Percentiles rank a stretch among this genome's conserved stretches.
phyloP scores from a whole-genome alignment of 2,113 vertebrate species.

The Callocephalon fimbriatum region DNA sequence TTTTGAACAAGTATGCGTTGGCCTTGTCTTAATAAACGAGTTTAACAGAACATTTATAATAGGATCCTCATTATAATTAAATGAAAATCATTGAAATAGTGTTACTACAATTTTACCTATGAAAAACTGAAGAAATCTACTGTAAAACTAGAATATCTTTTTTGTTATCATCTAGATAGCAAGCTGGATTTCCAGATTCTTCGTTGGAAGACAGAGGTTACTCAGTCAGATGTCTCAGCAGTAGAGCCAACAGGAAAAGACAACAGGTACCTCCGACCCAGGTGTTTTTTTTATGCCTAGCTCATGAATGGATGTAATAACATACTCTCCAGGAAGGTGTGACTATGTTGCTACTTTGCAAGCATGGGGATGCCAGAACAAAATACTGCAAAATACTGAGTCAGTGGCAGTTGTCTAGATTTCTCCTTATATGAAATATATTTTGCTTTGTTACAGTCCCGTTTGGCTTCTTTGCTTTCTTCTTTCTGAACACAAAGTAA shows the following conservation, averaged over 20 bases:
- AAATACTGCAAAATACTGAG: not conserved
- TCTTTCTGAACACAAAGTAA: not conserved
- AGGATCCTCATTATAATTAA: not conserved
- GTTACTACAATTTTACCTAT: not conserved
- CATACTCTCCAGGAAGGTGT: not conserved
- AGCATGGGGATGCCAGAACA: not conserved
- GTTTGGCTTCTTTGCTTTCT: not conserved
- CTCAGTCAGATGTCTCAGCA: not conserved
- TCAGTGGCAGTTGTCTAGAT: not conserved
- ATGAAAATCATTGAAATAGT: not conserved
- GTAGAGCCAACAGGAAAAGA: not conserved
- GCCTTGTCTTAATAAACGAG: not conserved
- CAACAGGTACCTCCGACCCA: not conserved
- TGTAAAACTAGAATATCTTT: not conserved
- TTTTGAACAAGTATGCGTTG: not conserved
- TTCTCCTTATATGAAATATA: not conserved
- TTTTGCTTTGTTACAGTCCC: not conserved
- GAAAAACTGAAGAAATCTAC: not conserved
- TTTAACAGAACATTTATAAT: not conserved
- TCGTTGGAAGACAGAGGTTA: not conserved
- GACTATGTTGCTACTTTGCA: not conserved
- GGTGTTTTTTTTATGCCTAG: not conserved
- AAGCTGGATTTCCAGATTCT: not conserved
- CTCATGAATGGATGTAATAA: rapidly evolving
- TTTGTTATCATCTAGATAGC: not conserved